These are phyloP conservation scores for Platygyra sinensis DNA, from an alignment of 64 coral and sea anemone genomes.

Conservation along the genomic window DNA sequence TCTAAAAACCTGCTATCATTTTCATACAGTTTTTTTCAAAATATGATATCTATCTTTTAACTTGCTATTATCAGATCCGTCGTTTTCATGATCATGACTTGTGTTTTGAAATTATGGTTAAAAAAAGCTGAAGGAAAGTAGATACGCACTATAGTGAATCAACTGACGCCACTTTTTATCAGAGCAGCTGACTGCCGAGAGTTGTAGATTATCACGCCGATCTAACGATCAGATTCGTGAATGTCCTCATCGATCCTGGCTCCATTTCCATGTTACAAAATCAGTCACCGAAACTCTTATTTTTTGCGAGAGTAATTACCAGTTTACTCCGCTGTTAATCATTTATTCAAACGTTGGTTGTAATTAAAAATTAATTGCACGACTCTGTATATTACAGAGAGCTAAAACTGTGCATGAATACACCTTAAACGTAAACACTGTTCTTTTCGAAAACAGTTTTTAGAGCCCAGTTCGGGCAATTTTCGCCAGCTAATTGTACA, in stretches of 20 bases:
- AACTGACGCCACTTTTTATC: too few species aligned
- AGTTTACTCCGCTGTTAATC: conserved; percentile 44
- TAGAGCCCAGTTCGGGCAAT: neutral
- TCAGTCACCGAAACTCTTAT: conserved; percentile 4
- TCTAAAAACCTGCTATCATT: too few species aligned
- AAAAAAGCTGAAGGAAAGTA: too few species aligned
- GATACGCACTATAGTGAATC: too few species aligned
- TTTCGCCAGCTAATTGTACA: neutral
- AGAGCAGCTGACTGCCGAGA: too few species aligned
- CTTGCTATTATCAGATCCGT: too few species aligned
- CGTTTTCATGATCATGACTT: too few species aligned
- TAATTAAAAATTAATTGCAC: conserved; percentile 49
- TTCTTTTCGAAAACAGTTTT: neutral
- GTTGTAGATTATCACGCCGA: too few species aligned
- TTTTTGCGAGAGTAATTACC: conserved; percentile 26
- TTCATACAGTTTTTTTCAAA: too few species aligned
- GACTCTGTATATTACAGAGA: conserved; percentile 14
- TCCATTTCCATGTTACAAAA: neutral
- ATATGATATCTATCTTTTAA: too few species aligned
- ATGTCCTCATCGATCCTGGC: neutral
- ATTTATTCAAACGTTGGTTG: conserved; percentile 53
- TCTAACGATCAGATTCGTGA: neutral
- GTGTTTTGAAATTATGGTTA: too few species aligned
- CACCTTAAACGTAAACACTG: neutral
- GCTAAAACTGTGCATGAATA: neutral